Evolutionary conservation across 2,888 invertebrate species (phyloP), one percentile per base, ranked within the genome.

Genomic region (Tetragonisca angustula): DNA sequence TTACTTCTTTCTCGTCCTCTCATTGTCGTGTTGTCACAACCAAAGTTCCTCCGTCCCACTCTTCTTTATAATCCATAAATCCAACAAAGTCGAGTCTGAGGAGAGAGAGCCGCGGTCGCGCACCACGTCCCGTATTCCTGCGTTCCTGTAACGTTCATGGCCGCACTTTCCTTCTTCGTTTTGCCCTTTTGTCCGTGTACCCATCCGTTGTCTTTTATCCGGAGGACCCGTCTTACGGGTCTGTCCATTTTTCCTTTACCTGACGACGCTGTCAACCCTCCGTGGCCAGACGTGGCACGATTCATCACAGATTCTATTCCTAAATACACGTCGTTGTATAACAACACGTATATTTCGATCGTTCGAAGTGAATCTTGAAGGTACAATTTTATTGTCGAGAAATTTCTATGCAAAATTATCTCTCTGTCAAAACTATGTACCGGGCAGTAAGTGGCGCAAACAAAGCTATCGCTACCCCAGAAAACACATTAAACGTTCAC

Each of bases 41-140:
- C 93, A 93, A 92, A 90, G 72, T 62, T 86, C 78, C 85, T 87
- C 84, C 87, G 77, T 87, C 85, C 90, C 87, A 78, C 89, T 89
- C 87, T 91, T 91, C 91, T 92, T 93, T 90, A 92, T 93, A 92
- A 93, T 94, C 93, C 92, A 92, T 92, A 94, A 93, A 93, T 93
- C 91, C 93, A 91, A 91, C 92, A 93, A 93, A 92, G 93, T 92
- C 91, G 90, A 89, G 89, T 90, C 90, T 89, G 89, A 90, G 89
- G 69, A 81, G 52, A 81, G 52, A 75, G 64, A 67, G 62, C 27
- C 24, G 69, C 68, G 62, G 21, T 17, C 82, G 68, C 71, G 61
- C 76, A 27, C 65, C n/a, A 17, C 32, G 15, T 71, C 67, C 81
- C 76, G 84, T 87, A 83, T 85, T 84, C 83, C 87, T 76, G 85